A percentile compares a stretch with the other conserved stretches of the same genome.
phyloP scores from a whole-genome alignment of 2,888 invertebrate genomes.

The Philaethria dido region DNA sequence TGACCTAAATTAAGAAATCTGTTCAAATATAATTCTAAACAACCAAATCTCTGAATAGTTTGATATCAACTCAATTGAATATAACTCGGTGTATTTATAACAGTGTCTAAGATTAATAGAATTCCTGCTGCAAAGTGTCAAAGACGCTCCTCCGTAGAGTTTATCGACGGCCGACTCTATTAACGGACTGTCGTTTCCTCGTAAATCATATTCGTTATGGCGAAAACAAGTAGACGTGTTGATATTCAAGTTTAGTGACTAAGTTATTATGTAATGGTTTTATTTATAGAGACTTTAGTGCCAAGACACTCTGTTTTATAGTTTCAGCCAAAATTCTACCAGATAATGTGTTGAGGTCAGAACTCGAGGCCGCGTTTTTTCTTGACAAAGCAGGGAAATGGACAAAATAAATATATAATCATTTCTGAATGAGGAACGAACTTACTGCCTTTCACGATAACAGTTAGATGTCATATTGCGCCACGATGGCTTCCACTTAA shows the following conservation, averaged over 20 bases:
- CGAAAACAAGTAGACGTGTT: conserved; percentile 15
- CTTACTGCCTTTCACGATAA: too few species aligned
- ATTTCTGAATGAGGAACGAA: too few species aligned
- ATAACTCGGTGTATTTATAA: conserved; percentile 10
- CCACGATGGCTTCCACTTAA: too few species aligned
- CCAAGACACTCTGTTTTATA: too few species aligned
- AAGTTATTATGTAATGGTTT: neutral
- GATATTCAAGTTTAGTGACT: neutral
- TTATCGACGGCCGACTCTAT: conserved; percentile 21
- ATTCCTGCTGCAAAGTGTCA: conserved; percentile 9
- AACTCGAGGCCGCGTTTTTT: too few species aligned
- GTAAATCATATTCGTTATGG: conserved; percentile 15
- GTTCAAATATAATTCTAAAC: neutral
- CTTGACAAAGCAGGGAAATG: too few species aligned
- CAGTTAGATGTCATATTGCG: too few species aligned
- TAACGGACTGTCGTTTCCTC: conserved; percentile 1
- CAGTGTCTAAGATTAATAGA: conserved; percentile 15
- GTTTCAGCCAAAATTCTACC: too few species aligned
- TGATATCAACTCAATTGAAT: neutral
- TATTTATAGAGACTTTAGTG: too few species aligned
- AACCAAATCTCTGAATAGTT: conserved; percentile 3
- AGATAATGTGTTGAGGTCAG: too few species aligned
- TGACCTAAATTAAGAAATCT: neutral
- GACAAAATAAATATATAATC: too few species aligned
- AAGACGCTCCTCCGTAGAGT: conserved; percentile 20